Evolutionary conservation across 2,113 vertebrate species (phyloP), one percentile per base, ranked within the genome.

Genomic region (Laterallus jamaicensis): DNA sequence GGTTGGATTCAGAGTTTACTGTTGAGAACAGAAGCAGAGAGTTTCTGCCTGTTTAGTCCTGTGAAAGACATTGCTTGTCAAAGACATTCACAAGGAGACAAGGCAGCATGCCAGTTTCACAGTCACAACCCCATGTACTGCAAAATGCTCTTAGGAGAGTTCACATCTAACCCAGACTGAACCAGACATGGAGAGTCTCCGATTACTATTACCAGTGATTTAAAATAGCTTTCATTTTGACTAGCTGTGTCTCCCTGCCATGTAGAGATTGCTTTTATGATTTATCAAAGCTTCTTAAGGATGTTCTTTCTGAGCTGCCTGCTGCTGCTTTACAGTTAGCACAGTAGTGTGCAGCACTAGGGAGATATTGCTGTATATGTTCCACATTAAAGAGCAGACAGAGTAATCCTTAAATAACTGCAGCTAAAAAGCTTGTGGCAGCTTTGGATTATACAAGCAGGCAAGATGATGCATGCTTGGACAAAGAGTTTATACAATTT

Each of bases 241-340:
- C 84, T 87, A 69, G 49, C 74, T 87, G 8, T 68, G 49, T 76
- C 84, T 89, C 44, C 32, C 74, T 94, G 83, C 26, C 77, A 73
- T 49, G 69, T 82, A 91, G 81, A 88, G 69, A 91, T 84, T 91
- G 77, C 54, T 91, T 95, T 91, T 90, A 85, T 87, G 89, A 80
- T 95, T 95, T 95, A 92, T 75, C 77, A 95, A 92, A 95, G 77
- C 81, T 95, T 93, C 81, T 96, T 94, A 91, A 71, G 54, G 62
- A 79, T 95, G 86, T 47, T 89, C 58, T 82, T 91, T 95, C 89
- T 32, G 62, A 95, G 74, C 74, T 87, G 49, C 62, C 81, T 85
- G 49, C 83, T 87, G 62, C 66, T 91, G 77, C 49, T 76, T 95
- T 76, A 44, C 58, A 64, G 86, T 86, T 82, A 75, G 62, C 64